A percentile compares a stretch with the other conserved stretches of the same genome.
Conservation (phyloP, 2,888 invertebrate species). For the Palloptera scutellata region DNA sequence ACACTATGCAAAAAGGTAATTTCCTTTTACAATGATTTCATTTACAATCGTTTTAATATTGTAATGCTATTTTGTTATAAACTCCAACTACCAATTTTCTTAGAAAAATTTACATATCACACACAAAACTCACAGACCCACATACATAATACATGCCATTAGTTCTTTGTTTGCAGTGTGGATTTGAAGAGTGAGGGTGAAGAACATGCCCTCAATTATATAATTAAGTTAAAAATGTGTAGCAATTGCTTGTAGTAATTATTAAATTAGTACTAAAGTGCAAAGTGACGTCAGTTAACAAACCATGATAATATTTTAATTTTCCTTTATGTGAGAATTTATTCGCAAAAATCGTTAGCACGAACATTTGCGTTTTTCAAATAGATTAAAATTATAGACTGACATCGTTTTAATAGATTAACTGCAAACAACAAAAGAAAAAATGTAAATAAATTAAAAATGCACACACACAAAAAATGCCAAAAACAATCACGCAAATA, state of each 20-base stretch:
- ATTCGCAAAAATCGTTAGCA: neutral
- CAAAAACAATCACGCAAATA: conserved; percentile 24
- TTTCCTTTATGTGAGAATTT: too few species aligned
- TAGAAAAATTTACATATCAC: too few species aligned
- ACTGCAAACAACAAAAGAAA: conserved; percentile 9
- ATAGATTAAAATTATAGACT: conserved; percentile 1
- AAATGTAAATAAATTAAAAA: conserved; percentile 5
- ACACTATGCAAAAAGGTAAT: too few species aligned
- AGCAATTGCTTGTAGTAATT: neutral
- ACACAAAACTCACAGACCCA: too few species aligned
- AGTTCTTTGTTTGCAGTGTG: neutral
- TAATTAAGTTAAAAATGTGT: neutral
- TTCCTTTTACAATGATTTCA: too few species aligned
- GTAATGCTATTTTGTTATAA: too few species aligned
- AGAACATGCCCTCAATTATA: neutral
- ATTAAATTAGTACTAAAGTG: neutral
- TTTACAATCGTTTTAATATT: too few species aligned
- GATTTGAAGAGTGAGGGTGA: neutral
- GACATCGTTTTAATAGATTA: conserved; percentile 12
- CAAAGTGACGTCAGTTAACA: neutral
- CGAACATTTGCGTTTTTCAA: conserved; percentile 5
- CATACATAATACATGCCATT: neutral
- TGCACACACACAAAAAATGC: conserved; percentile 15
- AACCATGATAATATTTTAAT: neutral
- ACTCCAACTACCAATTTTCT: too few species aligned